Evolutionary conservation across 2,888 invertebrate species (phyloP).

Genomic region (Trichogramma dendrolimi): DNA sequence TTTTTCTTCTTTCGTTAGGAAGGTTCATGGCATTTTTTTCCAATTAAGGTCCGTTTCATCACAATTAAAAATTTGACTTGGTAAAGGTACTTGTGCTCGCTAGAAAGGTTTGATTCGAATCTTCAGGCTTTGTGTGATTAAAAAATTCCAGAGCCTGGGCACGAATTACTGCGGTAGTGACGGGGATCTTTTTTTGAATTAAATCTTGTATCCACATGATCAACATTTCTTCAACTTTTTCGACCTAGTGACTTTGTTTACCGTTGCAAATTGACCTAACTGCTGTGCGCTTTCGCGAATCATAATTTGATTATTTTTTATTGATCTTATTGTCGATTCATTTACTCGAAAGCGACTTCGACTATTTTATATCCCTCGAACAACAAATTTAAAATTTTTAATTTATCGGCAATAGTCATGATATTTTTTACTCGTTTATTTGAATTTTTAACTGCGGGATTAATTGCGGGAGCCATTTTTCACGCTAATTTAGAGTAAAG

Average conservation of each 20-base stretch:
- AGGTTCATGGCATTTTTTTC: conserved; percentile 38
- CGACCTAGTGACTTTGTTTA: background rate
- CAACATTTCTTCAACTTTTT: background rate
- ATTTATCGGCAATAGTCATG: background rate
- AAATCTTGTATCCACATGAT: conserved; percentile 11
- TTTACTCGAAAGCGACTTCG: background rate
- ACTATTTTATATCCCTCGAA: background rate
- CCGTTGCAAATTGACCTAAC: background rate
- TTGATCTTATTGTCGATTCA: conserved; percentile 3
- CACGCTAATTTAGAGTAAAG: background rate
- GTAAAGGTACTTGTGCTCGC: conserved; percentile 27
- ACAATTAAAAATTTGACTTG: conserved; percentile 34
- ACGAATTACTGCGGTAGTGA: background rate
- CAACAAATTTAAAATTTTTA: conserved; percentile 1
- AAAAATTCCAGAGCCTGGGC: background rate
- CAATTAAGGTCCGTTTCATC: conserved; percentile 33
- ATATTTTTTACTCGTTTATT: background rate
- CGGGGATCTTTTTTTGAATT: background rate
- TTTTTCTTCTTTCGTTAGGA: conserved; percentile 39
- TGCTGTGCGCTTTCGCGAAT: background rate
- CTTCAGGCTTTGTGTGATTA: background rate
- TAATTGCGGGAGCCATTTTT: background rate
- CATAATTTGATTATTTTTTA: background rate
- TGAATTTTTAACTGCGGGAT: background rate
- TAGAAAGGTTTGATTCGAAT: no score